Evolutionary conservation across 2,113 vertebrate genomes (phyloP), one percentile per base, ranked within the genome.

Genomic region (Cyanoliseus patagonus): DNA sequence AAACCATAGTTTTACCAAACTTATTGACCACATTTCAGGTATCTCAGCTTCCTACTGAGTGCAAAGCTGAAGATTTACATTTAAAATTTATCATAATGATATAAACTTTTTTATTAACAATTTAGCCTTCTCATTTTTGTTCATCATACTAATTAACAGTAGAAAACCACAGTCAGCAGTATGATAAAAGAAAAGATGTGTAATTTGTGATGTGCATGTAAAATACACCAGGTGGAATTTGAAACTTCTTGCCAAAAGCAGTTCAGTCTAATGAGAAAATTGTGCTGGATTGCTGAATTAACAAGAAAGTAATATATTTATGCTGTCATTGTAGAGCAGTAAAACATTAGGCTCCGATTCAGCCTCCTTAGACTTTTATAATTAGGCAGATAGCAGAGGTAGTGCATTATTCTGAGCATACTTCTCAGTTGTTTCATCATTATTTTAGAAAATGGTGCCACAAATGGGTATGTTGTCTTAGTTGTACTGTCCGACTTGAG

Each of bases 231-330:
- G 87, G 77, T 67, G 39, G 77, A 91, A 92, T 87, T 72, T 84
- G 49, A 78, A 91, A 53, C 10, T 87, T 94, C 55, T 86, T 91
- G 67, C 89, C 89, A 88, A 89, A 91, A 84, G 6, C 41, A 92
- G 24, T 79, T 70, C 44, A 52, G 4, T 59, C 37, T 89, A 91
- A 94, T 42, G 74, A 79, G 23, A 87, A 89, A 91, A 84, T 89
- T 89, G 31, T 86, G 28, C 55, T 88, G 59, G 61, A 88, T 18
- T 84, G 51, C n/a, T 86, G 77, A 95, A 92, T 88, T 91, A 92
- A 88, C 59, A 92, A 69, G 76, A 83, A 92, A 74, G n/a, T 77
- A 83, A 89, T 84, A 25, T 84, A 74, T 88, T 92, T 91, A 17
- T 81, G 51, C 33, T 96, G 55, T 59, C 77, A 89, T 69, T 78